phyloP scores from a whole-genome alignment of 2,888 invertebrate genomes.

The Hedychridium roseum region DNA sequence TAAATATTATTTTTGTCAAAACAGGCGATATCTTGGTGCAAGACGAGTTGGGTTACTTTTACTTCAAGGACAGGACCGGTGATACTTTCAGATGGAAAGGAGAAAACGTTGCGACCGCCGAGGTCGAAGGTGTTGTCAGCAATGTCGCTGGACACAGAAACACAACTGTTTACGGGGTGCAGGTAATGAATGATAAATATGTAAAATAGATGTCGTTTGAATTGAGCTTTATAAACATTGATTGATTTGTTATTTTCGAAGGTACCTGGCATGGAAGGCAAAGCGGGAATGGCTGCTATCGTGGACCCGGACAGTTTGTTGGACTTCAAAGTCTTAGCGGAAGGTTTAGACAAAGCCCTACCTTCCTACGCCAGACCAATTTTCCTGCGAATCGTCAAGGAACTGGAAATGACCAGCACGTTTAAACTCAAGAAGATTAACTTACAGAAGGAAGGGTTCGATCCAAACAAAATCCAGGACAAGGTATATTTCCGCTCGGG shows the following conservation, averaged over 20 bases:
- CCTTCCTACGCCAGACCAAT: slow-evolving; percentile 72
- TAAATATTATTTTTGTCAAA: slow-evolving; percentile 9
- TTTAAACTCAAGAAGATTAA: slow-evolving; percentile 74
- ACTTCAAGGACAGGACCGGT: slow-evolving; percentile 72
- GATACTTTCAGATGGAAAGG: slow-evolving; percentile 74
- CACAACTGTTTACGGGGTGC: slow-evolving; percentile 92
- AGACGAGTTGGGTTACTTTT: slow-evolving; percentile 72
- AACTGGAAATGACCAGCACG: slow-evolving; percentile 73
- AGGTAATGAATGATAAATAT: slow-evolving; percentile 68
- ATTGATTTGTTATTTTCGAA: slow-evolving; percentile 27
- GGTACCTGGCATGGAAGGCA: slow-evolving; percentile 67
- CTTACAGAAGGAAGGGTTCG: slow-evolving; percentile 71
- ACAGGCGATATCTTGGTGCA: slow-evolving; percentile 69
- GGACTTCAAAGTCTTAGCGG: slow-evolving; percentile 62
- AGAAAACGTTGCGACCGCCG: slow-evolving; percentile 75
- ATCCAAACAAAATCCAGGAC: slow-evolving; percentile 66
- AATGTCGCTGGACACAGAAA: slow-evolving; percentile 75
- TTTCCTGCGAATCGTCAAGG: slow-evolving; percentile 69
- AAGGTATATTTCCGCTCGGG: slow-evolving; percentile 65
- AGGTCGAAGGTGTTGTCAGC: slow-evolving; percentile 72
- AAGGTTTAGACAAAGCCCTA: slow-evolving; percentile 64
- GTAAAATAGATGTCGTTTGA: slow-evolving; percentile 3
- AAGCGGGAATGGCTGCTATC: slow-evolving; percentile 75
- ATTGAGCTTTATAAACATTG: not conserved
- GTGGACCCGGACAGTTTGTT: slow-evolving; percentile 65